Percentiles rank a stretch among this genome's conserved stretches.
phyloP scores from a whole-genome alignment of 2,113 vertebrate species.

The Calidris pugnax region DNA sequence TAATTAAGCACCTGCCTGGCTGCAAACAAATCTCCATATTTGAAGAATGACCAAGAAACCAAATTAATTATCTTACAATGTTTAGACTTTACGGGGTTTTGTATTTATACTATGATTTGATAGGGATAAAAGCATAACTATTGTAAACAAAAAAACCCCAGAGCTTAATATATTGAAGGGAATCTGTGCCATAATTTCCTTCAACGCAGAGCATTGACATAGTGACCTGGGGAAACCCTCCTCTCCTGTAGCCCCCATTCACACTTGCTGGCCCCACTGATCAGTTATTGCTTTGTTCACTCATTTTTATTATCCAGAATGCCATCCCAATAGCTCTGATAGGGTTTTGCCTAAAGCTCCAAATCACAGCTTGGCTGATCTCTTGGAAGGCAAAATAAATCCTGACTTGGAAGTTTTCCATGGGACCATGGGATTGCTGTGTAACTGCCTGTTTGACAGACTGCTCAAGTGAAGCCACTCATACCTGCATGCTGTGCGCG shows the following conservation, averaged over 20 bases:
- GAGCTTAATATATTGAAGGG: background rate
- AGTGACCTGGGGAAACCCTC: background rate
- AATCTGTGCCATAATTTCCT: background rate
- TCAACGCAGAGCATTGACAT: background rate
- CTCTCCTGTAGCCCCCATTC: background rate
- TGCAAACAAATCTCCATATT: background rate
- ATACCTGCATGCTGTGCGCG: slow-evolving; percentile 94
- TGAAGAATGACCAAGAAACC: background rate
- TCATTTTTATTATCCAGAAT: background rate
- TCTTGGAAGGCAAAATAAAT: background rate
- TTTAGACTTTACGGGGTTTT: background rate
- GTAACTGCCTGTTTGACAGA: background rate
- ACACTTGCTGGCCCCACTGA: background rate
- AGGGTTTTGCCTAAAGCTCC: background rate
- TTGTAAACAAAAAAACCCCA: background rate
- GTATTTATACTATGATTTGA: background rate
- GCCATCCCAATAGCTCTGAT: background rate
- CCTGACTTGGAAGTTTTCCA: background rate
- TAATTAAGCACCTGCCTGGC: background rate
- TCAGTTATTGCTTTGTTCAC: background rate
- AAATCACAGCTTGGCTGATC: background rate
- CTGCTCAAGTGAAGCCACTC: background rate
- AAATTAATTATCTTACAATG: background rate
- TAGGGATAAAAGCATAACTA: background rate
- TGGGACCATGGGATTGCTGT: background rate